Conservation (phyloP, 2,888 invertebrate genomes). For the Oscheius sp. region DNA sequence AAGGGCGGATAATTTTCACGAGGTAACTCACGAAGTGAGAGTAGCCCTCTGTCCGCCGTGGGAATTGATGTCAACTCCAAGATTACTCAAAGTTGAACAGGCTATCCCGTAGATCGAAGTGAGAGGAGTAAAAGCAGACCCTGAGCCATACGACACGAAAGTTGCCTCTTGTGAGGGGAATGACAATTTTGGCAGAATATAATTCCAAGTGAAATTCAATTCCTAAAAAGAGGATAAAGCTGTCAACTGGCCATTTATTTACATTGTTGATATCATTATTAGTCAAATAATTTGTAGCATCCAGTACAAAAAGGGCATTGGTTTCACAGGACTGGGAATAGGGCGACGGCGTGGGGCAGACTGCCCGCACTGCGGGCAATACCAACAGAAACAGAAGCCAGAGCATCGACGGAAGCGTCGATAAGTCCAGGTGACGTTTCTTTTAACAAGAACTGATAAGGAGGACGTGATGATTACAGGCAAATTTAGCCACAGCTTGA, state of each 20-base stretch:
- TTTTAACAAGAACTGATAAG: not conserved
- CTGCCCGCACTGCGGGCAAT: not conserved
- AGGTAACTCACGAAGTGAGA: slow-evolving; percentile 20
- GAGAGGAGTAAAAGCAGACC: slow-evolving; percentile 21
- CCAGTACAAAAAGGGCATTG: slow-evolving; percentile 20
- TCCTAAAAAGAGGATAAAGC: slow-evolving; percentile 12
- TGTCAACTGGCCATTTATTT: too few relatives aligned
- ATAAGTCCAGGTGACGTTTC: slow-evolving; percentile 6
- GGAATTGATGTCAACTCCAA: not conserved
- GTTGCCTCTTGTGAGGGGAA: slow-evolving; percentile 11
- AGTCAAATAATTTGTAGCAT: slow-evolving; percentile 28
- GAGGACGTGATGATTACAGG: too few relatives aligned
- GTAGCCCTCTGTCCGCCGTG: slow-evolving; percentile 19
- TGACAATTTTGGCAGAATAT: not conserved
- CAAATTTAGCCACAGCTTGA: too few relatives aligned
- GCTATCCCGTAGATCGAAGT: slow-evolving; percentile 4
- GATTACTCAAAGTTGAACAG: slow-evolving; percentile 20
- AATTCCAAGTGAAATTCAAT: slow-evolving; percentile 17
- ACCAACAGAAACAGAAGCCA: not conserved
- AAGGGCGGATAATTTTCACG: not conserved
- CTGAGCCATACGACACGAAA: slow-evolving; percentile 10
- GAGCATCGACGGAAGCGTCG: not conserved
- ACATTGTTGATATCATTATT: slow-evolving; percentile 18
- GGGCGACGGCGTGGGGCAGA: not conserved
- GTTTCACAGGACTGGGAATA: not conserved